These are phyloP conservation scores for Apodemia zela DNA, from an alignment of 2,888 invertebrate species.

Conservation along the genomic window DNA sequence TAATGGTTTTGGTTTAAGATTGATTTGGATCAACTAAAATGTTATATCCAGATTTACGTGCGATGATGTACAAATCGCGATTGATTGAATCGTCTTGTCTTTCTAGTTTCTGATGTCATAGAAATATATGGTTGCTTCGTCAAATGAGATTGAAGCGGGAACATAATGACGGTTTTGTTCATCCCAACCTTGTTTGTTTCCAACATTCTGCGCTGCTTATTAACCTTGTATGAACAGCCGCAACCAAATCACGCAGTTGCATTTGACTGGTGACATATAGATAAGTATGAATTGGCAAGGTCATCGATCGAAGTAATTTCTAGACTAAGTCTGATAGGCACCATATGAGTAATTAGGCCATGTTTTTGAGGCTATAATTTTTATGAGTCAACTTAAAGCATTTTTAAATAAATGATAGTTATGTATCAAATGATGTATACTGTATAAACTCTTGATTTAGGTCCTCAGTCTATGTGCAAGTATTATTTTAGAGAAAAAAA, in stretches of 20 bases:
- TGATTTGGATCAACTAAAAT: too few relatives aligned
- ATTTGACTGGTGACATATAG: neutral
- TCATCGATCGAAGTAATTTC: neutral
- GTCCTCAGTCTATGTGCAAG: conserved; percentile 5
- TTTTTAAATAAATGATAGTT: neutral
- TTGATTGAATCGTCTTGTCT: neutral
- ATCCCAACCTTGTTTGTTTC: neutral
- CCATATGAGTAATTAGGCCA: conserved; percentile 4
- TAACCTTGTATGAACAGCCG: neutral
- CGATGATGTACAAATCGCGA: too few relatives aligned
- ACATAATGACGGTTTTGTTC: neutral
- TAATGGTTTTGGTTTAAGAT: too few relatives aligned
- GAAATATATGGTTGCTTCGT: too few relatives aligned
- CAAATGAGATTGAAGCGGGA: neutral
- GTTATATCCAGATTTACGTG: too few relatives aligned
- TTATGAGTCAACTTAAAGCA: neutral
- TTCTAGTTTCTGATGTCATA: neutral
- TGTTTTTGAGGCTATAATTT: conserved; percentile 11
- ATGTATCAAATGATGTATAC: conserved; percentile 1
- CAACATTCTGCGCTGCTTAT: neutral
- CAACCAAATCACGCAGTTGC: neutral
- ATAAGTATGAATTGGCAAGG: neutral
- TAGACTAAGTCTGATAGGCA: neutral
- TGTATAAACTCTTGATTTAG: neutral
- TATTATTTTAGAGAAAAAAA: conserved; percentile 9